Conservation (phyloP, 2,888 invertebrate species). For the Latheticus oryzae region DNA sequence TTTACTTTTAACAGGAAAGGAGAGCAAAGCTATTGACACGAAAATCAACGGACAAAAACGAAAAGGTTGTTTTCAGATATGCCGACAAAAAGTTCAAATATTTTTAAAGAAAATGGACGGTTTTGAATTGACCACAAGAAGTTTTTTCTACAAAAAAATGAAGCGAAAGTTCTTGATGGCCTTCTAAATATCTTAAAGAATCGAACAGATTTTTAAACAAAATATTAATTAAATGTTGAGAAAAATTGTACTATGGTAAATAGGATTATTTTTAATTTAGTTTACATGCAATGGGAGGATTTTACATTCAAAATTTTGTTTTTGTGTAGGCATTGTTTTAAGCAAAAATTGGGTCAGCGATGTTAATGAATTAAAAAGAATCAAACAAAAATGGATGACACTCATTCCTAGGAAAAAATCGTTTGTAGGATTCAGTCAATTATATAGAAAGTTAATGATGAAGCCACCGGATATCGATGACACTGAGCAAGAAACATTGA, state of each 20-base stretch:
- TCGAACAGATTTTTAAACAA: background rate
- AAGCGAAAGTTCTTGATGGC: too few species aligned
- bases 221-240: conserved; percentile 2
- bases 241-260: too few species aligned
- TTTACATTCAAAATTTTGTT: too few species aligned
- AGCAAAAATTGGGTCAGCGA: too few species aligned
- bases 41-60: conserved; percentile 4
- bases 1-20: conserved; percentile 11
- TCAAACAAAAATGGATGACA: too few species aligned
- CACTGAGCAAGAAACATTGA: too few species aligned
- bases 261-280: conserved; percentile 1
- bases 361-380: too few species aligned
- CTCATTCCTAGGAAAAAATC: too few species aligned
- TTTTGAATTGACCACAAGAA: background rate
- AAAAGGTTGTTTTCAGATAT: conserved; percentile 2
- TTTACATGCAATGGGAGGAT: conserved; percentile 24
- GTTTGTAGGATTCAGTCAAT: too few species aligned
- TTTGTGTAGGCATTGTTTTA: too few species aligned
- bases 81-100: conserved; percentile 8
- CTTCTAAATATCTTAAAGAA: conserved; percentile 1
- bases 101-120: conserved; percentile 2
- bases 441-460: too few species aligned
- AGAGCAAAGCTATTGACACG: conserved; percentile 11
- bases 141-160: background rate
- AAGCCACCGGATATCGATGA: too few species aligned